Evolutionary conservation across 2,113 vertebrate species (phyloP).

Genomic region (Sinocyclocheilus rhinocerous): DNA sequence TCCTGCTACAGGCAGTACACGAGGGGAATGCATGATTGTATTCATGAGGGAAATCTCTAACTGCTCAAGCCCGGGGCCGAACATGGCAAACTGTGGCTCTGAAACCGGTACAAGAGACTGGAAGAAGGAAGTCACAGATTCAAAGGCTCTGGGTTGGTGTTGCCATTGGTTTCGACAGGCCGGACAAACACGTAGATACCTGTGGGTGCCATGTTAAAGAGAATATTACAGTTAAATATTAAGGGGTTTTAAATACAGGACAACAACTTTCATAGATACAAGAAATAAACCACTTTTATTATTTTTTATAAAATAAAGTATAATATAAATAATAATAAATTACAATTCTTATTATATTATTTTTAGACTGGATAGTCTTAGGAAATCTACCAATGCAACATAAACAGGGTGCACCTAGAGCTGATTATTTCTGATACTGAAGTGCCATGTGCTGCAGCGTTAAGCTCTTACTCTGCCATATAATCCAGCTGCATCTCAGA

Average conservation of each 20-base stretch:
- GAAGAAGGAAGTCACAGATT: constrained; percentile 83
- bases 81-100: constrained; percentile 93
- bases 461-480: constrained; percentile 84
- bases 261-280: neutral
- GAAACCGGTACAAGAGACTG: constrained; percentile 81
- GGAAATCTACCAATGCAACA: neutral
- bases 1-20: constrained; percentile 82
- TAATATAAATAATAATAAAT: too few relatives aligned
- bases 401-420: neutral
- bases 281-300: neutral
- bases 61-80: constrained; percentile 93
- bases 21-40: constrained; percentile 84
- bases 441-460: neutral
- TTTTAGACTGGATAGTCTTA: too few relatives aligned
- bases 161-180: constrained; percentile 77
- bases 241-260: neutral
- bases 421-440: neutral
- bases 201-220: constrained; percentile 59
- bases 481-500: constrained; percentile 75
- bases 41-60: constrained; percentile 87
- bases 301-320: too few relatives aligned
- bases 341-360: too few relatives aligned
- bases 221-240: neutral
- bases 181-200: constrained; percentile 88
- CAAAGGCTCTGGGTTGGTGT: constrained; percentile 72